Base-by-base conservation (phyloP, 2,113 vertebrate genomes). In the Larimichthys polyactis region DNA sequence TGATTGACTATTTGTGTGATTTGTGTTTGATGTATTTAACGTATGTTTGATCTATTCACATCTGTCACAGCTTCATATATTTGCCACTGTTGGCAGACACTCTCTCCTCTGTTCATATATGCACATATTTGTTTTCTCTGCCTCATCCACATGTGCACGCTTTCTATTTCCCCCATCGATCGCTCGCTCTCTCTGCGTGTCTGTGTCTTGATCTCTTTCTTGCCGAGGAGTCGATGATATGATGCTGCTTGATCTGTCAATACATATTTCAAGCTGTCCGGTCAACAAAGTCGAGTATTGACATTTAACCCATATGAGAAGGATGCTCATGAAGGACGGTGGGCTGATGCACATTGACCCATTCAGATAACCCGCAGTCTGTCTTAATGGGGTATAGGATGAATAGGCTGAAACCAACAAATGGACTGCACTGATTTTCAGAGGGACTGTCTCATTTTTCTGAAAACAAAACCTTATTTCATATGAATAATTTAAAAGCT, bases 401-500 rank as follows among this genome's bases (percentile, higher is more conserved):
- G 24, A 73, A 49, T 6, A 11, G 11, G 44, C 43, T 48, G n/a
- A 4, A 19, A 8, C 54, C 19, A 16, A 57, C 51, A 70, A 14
- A 15, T 16, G 67, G 29, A 54, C 49, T 48, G 44, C 8, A 4
- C 14, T 4, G 1, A 20, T 52, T n/a, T 69, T 54, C 27, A 57
- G 51, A 6, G 3, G 52, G 5, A n/a, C 27, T 32, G 16, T 51
- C 46, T 54, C 19, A 15, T 32, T 54, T 69, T 69, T 36, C 46
- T 55, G 19, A 55, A 71, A 71, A 15, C 36, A 4, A 64, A 64
- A 22, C 36, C 40, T 15, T 15, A 17, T 29, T 52, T 8, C 19
- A n/a, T 20, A 46, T 46, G 48, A 79, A 79, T 71, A 29, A 71
- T 71, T 63, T 16, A 62, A 59, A 60, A 62, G 46, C 27, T n/a